Evolutionary conservation across 1,140 invertebrate genomes (phyloP).

Genomic region (Drosophila subobscura): DNA sequence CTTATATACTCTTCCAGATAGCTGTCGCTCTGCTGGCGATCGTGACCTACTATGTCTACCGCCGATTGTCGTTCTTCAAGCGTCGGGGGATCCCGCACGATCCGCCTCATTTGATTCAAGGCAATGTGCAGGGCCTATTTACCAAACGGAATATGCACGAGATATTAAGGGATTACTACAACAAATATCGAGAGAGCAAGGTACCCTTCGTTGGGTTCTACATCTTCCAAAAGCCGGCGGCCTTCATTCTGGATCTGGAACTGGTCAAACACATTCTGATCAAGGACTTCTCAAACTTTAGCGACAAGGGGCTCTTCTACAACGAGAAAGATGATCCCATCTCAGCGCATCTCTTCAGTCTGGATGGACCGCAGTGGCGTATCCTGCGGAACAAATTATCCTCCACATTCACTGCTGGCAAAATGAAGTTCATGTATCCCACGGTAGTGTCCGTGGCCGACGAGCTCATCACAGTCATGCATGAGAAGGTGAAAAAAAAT

Average conservation of each 20-base stretch:
- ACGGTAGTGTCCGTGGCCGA: slow-evolving; percentile 66
- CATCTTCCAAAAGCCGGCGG: slow-evolving; percentile 83
- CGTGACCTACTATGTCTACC: slow-evolving; percentile 15
- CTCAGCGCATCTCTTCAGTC: slow-evolving; percentile 83
- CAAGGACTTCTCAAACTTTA: slow-evolving; percentile 86
- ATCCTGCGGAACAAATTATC: slow-evolving; percentile 84
- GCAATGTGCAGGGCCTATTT: slow-evolving; percentile 56
- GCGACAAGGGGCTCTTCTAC: slow-evolving; percentile 83
- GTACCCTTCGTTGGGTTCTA: slow-evolving; percentile 78
- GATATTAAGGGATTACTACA: slow-evolving; percentile 53
- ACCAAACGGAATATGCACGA: slow-evolving; percentile 18
- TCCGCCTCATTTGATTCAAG: slow-evolving; percentile 53
- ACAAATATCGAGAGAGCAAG: slow-evolving; percentile 59
- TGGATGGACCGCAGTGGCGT: slow-evolving; percentile 85
- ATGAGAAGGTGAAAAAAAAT: slow-evolving; percentile 18
- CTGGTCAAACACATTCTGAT: slow-evolving; percentile 86
- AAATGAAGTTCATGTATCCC: slow-evolving; percentile 85
- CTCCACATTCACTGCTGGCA: slow-evolving; percentile 85
- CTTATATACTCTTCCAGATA: slow-evolving; percentile 46
- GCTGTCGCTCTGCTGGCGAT: slow-evolving; percentile 37
- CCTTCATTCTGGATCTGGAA: slow-evolving; percentile 85
- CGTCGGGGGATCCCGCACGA: slow-evolving; percentile 77
- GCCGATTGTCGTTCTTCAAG: slow-evolving; percentile 64
- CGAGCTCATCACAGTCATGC: slow-evolving; percentile 50
- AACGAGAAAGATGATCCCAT: slow-evolving; percentile 84